phyloP scores from a whole-genome alignment of 2,888 invertebrate genomes.

The Chouioia cunea region DNA sequence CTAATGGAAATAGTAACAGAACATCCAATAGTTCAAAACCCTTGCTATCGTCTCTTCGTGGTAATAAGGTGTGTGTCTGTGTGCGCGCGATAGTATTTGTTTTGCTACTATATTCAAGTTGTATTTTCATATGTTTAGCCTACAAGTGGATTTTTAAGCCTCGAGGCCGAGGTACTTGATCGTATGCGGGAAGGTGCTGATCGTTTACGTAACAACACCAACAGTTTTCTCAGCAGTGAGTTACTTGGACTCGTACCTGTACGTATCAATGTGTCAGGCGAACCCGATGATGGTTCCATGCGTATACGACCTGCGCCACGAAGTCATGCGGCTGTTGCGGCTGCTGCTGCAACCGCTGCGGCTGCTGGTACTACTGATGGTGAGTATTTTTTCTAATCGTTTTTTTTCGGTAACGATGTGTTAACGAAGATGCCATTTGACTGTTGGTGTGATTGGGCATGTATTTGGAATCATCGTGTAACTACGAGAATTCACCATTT shows the following conservation, averaged over 20 bases:
- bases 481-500: background rate
- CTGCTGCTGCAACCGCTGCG: slow-evolving; percentile 52
- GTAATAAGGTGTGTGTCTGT: slow-evolving; percentile 63
- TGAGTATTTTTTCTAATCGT: slow-evolving; percentile 28
- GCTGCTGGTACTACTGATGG: slow-evolving; percentile 57
- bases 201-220: slow-evolving; percentile 82
- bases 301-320: slow-evolving; percentile 64
- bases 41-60: slow-evolving; percentile 61
- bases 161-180: slow-evolving; percentile 76
- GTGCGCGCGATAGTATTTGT: background rate
- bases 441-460: background rate
- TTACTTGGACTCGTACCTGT: slow-evolving; percentile 74
- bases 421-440: background rate
- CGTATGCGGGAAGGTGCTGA: slow-evolving; percentile 79
- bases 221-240: slow-evolving; percentile 82
- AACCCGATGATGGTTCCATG: slow-evolving; percentile 63
- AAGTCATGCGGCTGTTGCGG: slow-evolving; percentile 62
- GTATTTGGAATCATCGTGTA: background rate
- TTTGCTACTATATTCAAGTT: slow-evolving; percentile 14
- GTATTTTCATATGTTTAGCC: slow-evolving; percentile 48
- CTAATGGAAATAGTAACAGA: slow-evolving; percentile 74
- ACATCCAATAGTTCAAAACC: slow-evolving; percentile 65
- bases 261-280: slow-evolving; percentile 67
- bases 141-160: slow-evolving; percentile 62
- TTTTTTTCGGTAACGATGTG: background rate